phyloP scores from a whole-genome alignment of 2,888 invertebrate species.

The Pristionchus japonicus region DNA sequence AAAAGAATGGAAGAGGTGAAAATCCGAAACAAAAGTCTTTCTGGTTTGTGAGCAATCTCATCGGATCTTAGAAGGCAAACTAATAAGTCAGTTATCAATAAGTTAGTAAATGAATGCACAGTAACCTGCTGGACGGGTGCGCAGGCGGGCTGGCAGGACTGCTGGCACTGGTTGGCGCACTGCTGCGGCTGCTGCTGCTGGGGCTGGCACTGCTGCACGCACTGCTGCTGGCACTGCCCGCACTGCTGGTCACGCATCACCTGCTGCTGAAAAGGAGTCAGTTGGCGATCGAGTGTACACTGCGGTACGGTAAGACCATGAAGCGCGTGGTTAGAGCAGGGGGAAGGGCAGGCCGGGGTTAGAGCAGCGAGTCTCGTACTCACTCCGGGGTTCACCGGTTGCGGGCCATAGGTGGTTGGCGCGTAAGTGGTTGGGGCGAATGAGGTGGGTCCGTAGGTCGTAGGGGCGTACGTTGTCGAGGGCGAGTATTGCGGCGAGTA shows the following conservation, averaged over 20 bases:
- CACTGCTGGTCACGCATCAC: slow-evolving; percentile 23
- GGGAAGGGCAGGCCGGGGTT: neutral
- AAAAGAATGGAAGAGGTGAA: too few relatives aligned
- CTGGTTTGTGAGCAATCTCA: neutral
- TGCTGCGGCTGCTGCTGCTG: slow-evolving; percentile 21
- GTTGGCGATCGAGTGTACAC: neutral
- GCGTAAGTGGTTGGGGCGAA: neutral
- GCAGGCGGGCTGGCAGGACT: slow-evolving; percentile 5
- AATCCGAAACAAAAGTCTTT: too few relatives aligned
- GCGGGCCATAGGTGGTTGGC: neutral
- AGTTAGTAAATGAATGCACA: neutral
- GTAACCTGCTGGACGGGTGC: slow-evolving; percentile 40
- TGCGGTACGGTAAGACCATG: neutral
- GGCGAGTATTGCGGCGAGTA: slow-evolving; percentile 19
- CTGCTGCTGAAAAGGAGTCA: neutral
- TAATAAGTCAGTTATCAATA: neutral
- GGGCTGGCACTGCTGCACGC: neutral
- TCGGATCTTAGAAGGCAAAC: too few relatives aligned
- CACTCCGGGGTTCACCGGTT: neutral
- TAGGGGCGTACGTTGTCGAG: neutral
- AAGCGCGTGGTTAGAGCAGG: slow-evolving; percentile 14
- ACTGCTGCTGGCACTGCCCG: slow-evolving; percentile 12
- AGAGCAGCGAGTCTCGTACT: neutral
- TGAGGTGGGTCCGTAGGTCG: neutral
- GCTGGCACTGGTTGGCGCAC: slow-evolving; percentile 41